phyloP scores from a whole-genome alignment of 2,888 invertebrate genomes.

The Eupsilia transversa region DNA sequence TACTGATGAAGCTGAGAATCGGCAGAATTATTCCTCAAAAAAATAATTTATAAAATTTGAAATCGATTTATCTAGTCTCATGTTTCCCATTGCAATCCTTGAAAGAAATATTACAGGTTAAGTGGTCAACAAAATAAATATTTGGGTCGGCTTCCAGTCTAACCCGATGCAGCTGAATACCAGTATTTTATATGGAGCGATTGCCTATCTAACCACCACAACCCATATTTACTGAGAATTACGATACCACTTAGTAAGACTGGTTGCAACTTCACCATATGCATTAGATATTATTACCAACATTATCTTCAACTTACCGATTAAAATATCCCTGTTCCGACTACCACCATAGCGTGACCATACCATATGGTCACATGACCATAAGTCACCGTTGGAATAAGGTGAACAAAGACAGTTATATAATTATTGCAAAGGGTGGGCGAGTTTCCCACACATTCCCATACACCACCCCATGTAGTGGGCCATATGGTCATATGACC shows the following conservation, averaged over 20 bases:
- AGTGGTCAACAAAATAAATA: neutral
- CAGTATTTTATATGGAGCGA: no score
- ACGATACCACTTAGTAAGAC: no score
- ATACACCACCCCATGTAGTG: conserved; percentile 71
- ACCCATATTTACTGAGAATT: no score
- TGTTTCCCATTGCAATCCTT: neutral
- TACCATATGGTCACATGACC: conserved; percentile 84
- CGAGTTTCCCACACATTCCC: conserved; percentile 87
- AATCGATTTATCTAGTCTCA: neutral
- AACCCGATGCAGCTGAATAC: no score
- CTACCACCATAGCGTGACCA: conserved; percentile 70
- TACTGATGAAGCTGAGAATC: no score
- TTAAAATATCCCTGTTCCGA: conserved; percentile 46
- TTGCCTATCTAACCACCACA: no score
- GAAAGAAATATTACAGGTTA: neutral
- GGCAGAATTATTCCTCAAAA: no score
- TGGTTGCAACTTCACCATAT: neutral
- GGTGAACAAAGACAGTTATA: conserved; percentile 79
- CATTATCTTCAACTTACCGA: conserved; percentile 44
- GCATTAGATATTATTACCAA: conserved; percentile 34
- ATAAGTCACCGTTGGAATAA: conserved; percentile 87
- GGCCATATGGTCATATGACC: conserved; percentile 76
- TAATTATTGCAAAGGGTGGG: conserved; percentile 84
- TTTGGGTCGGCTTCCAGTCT: no score
- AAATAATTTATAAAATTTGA: no score